Percentiles rank a stretch among this genome's conserved stretches.
Conservation (phyloP, 2,888 invertebrate genomes). For the Erpobdella octoculata region DNA sequence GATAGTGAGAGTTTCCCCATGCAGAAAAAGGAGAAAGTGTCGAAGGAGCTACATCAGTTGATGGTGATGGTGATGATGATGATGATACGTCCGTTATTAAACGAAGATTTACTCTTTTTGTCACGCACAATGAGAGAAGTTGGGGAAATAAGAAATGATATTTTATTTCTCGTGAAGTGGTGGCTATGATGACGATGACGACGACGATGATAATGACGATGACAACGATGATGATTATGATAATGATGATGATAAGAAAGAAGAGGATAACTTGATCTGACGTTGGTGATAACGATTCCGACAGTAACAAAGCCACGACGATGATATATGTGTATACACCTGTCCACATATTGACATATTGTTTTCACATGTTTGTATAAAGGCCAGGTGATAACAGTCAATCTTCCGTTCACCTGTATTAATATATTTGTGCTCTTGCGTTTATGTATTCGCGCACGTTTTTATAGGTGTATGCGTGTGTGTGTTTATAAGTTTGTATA, state of each 20-base stretch:
- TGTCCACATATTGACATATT: too few relatives aligned
- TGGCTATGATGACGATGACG: background rate
- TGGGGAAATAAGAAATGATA: too few relatives aligned
- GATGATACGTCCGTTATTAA: too few relatives aligned
- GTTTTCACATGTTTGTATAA: too few relatives aligned
- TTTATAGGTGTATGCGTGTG: background rate
- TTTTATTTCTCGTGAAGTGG: background rate
- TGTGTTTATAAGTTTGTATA: background rate
- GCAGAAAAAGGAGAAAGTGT: too few relatives aligned
- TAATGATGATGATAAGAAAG: conserved; percentile 4
- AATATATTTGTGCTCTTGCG: background rate
- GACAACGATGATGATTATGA: background rate
- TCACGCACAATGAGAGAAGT: too few relatives aligned
- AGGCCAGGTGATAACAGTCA: too few relatives aligned
- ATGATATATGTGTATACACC: too few relatives aligned
- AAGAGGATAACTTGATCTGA: background rate
- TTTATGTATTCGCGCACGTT: background rate
- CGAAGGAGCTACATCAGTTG: too few relatives aligned
- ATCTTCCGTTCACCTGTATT: too few relatives aligned
- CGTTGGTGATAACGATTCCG: background rate
- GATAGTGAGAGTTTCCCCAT: too few relatives aligned
- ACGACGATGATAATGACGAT: conserved; percentile 1
- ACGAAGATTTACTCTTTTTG: too few relatives aligned
- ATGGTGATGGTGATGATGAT: background rate
- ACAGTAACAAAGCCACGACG: background rate